Evolutionary conservation across 2,888 invertebrate genomes (phyloP).

Genomic region (Hyposoter didymator): DNA sequence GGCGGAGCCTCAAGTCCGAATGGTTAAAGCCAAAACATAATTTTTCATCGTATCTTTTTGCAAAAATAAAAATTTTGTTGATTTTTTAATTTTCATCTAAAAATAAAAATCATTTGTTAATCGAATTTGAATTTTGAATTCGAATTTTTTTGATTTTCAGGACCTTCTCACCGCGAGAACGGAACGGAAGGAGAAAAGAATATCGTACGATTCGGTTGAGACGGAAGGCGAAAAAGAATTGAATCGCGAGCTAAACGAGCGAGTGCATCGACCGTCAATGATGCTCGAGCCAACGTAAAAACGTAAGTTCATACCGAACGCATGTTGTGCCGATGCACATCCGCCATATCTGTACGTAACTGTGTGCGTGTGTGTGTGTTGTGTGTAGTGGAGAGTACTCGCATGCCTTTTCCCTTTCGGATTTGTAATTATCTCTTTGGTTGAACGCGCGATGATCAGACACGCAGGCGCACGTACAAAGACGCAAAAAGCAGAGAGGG

Average conservation of each 20-base stretch:
- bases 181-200: background rate
- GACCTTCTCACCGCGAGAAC: background rate
- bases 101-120: background rate
- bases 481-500: background rate
- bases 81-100: background rate
- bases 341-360: background rate
- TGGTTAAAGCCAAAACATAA: constrained; percentile 77
- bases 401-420: constrained; percentile 58
- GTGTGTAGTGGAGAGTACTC: background rate
- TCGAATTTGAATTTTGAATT: background rate
- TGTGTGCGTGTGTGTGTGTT: constrained; percentile 23
- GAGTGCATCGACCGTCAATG: constrained; percentile 53
- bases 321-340: constrained; percentile 30
- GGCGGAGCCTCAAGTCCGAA: constrained; percentile 76
- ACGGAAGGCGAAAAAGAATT: background rate
- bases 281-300: constrained; percentile 20
- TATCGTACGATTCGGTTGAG: background rate
- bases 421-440: constrained; percentile 55
- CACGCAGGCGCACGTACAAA: background rate
- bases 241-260: background rate
- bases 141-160: background rate
- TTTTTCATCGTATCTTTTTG: constrained; percentile 68
- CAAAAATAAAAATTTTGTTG: too few relatives aligned
- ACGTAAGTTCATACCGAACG: constrained; percentile 3
- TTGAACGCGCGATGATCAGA: constrained; percentile 44